Base-by-base conservation (phyloP, 2,797 vertebrate species). In the Pipistrellus pygmaeus region DNA sequence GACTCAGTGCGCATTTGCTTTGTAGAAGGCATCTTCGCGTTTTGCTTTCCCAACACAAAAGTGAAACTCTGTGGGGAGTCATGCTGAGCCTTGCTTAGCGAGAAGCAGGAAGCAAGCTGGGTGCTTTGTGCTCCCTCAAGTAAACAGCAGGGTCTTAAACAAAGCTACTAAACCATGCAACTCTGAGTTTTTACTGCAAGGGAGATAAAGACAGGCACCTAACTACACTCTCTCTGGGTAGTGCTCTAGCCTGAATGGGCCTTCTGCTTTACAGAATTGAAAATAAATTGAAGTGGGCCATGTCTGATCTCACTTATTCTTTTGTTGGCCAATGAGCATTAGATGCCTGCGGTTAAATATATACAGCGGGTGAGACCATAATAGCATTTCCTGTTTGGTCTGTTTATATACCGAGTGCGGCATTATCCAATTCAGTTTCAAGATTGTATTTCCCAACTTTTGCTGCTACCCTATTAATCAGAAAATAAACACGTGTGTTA, bases 21-120 rank as follows among this genome's bases (percentile, higher is more conserved):
- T 90, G 84, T 53, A 62, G 71, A 96, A 94, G 46, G 62, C 35
- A 64, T 81, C 71, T 96, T 90, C 91, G 55, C 90, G 95, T 94
- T 95, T 95, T 94, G 71, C 55, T 92, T 95, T 88, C 93, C 73
- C 60, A 81, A 78, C 68, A 86, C 62, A 88, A 69, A 92, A 88
- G 90, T 41, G 57, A 88, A 64, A 84, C 78, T 64, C 87, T 75
- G 41, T 57, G 46, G 35, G 66, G 55, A 68, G 17, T 88, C 92
- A 23, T 41, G 81, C 90, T 88, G 69, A 81, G 83, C 32, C 46
- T 77, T 92, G 90, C 82, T 94, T 83, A 32, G 17, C 72, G 90
- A 90, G 89, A 91, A 82, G 64, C 35, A 76, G 41, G 35, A 82
- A 85, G 88, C 44, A 66, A 96, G 88, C 44, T 77, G 69, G 72